These are phyloP conservation scores for Diplolepis rosae DNA, from an alignment of 2,888 invertebrate species.

Conservation along the genomic window DNA sequence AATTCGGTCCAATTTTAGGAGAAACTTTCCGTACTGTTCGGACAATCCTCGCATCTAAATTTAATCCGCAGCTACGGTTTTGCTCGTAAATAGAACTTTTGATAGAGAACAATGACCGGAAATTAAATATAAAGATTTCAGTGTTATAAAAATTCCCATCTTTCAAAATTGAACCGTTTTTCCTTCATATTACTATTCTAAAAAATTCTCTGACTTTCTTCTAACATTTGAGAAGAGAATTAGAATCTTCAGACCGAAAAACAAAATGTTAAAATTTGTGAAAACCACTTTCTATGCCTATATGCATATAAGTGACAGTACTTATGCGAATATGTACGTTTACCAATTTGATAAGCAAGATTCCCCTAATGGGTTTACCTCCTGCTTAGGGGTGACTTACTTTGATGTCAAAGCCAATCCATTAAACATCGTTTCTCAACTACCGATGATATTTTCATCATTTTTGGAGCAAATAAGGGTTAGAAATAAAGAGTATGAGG, in stretches of 20 bases:
- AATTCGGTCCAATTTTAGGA: conserved; percentile 26
- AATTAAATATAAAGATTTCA: neutral
- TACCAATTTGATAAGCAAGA: conserved; percentile 12
- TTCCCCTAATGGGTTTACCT: neutral
- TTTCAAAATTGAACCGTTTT: neutral
- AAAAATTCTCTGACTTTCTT: neutral
- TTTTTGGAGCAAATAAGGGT: neutral
- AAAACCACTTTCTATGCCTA: too few relatives aligned
- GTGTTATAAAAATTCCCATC: neutral
- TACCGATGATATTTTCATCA: neutral
- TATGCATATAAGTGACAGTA: neutral
- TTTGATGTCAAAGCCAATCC: conserved; percentile 15
- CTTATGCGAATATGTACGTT: neutral
- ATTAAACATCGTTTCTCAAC: conserved; percentile 13
- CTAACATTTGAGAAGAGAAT: neutral
- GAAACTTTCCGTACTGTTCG: conserved; percentile 16
- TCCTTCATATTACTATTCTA: neutral
- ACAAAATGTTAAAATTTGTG: neutral
- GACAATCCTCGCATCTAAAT: conserved; percentile 23
- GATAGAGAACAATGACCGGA: conserved; percentile 4
- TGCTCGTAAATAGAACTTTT: neutral
- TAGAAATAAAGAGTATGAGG: neutral
- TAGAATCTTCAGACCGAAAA: neutral
- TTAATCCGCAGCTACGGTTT: conserved; percentile 17
- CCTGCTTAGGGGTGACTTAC: conserved; percentile 4